Percentiles rank a stretch among this genome's conserved stretches.
These are phyloP conservation scores for Bombus difficillimus DNA, from an alignment of 1,140 invertebrate genomes.

Conservation along the genomic window DNA sequence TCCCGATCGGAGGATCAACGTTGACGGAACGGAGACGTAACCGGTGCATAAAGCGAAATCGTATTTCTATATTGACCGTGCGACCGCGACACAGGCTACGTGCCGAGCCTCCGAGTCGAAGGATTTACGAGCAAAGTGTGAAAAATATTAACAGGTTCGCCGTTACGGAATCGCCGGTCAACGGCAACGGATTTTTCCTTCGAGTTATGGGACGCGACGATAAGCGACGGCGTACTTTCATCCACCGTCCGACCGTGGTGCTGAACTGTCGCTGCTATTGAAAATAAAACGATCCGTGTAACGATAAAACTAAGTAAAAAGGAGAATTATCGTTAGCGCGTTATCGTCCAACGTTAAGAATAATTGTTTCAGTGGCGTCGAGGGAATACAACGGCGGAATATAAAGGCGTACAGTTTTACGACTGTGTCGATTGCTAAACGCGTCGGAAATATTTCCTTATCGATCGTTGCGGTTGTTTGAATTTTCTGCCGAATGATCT, in stretches of 20 bases:
- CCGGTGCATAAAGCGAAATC: not conserved
- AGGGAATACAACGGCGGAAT: no score
- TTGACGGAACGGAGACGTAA: not conserved
- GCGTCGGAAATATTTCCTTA: no score
- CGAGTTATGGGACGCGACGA: constrained; percentile 16
- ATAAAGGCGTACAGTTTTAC: no score
- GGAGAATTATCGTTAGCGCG: not conserved
- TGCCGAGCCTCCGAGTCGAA: constrained; percentile 9
- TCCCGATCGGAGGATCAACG: not conserved
- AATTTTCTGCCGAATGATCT: no score
- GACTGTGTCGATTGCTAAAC: no score
- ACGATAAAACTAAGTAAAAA: not conserved
- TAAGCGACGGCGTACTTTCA: constrained; percentile 20
- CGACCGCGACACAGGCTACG: not conserved
- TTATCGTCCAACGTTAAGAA: no score
- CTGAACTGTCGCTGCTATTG: no score
- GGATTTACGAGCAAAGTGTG: constrained; percentile 35
- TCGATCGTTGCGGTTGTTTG: no score
- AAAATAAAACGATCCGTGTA: not conserved
- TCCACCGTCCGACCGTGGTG: not conserved
- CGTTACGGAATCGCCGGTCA: not conserved
- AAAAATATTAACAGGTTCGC: constrained; percentile 35
- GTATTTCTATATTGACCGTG: not conserved
- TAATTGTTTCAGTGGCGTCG: no score
- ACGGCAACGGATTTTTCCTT: constrained; percentile 13